Base-by-base conservation (phyloP, 2,113 vertebrate species). In the Excalfactoria chinensis region DNA sequence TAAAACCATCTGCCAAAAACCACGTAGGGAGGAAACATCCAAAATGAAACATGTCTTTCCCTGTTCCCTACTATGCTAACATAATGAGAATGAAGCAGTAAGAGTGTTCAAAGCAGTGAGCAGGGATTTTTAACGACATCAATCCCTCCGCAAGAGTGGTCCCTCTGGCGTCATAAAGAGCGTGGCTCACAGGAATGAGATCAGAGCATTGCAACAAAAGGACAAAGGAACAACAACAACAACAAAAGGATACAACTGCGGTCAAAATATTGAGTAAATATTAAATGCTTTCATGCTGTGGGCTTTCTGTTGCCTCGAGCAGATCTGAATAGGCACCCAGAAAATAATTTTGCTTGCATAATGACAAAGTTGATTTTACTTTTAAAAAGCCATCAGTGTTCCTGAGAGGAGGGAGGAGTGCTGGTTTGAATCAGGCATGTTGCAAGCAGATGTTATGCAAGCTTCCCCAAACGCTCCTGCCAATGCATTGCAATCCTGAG, bases 401-500 rank as follows among this genome's bases (percentile, higher is more conserved):
- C 48, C 80, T 0, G 23, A 86, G 83, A 83, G 60, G 48, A 91
- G 55, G 40, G 48, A 91, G 55, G 40, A 88, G 66, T 60, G 84
- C 87, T 95, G 95, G 43, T 95, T 96, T 93, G 75, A 90, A 93
- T 95, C 91, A 95, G 87, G 76, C 93, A 95, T 93, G 93, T 96
- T 96, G 95, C 96, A 96, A 96, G 77, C 96, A 96, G 95, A 93
- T 96, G 96, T 96, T 95, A 73, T 88, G 93, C 93, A 96, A 96
- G 78, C 53, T 88, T 89, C 85, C 79, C 87, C 78, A 71, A 60
- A 77, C 12, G 66, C 75, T 46, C 64, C 72, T 95, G 93, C 94
- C 87, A 94, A n/a, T 60, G 82, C 55, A 25, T 26, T 86, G 78
- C 75, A 89, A 83, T 95, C 87, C 94, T 77, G 79, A 94, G 76